These are phyloP conservation scores for Sclerurus mexicanus DNA, from an alignment of 2,113 vertebrate species.

Conservation along the genomic window DNA sequence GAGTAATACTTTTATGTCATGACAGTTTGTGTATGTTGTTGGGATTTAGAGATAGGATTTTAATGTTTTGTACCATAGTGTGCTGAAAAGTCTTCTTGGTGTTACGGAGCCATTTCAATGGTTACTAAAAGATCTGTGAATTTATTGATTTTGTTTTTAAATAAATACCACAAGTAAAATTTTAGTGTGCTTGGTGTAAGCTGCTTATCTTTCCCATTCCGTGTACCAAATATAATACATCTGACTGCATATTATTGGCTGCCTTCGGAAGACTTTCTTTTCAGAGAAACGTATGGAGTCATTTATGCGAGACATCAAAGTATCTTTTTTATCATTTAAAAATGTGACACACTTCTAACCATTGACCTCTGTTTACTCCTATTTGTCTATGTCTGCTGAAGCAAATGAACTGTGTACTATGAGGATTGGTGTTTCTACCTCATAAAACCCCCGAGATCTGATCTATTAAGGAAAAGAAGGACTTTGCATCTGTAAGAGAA, in stretches of 20 bases:
- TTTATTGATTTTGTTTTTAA: conserved; percentile 30
- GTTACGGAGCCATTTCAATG: not conserved
- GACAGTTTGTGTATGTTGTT: not conserved
- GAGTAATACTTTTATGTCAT: not conserved
- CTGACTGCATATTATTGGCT: not conserved
- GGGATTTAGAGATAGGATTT: not conserved
- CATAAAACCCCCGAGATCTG: not conserved
- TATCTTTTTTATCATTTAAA: conserved; percentile 47
- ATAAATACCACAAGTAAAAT: not conserved
- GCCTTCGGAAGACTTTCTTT: conserved; percentile 14
- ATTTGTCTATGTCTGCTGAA: not conserved
- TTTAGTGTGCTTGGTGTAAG: not conserved
- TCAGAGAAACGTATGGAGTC: not conserved
- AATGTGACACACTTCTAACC: not conserved
- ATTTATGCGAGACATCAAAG: not conserved
- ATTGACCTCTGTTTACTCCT: not conserved
- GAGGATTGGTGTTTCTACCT: not conserved
- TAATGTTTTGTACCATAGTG: not conserved
- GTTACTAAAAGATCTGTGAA: conserved; percentile 19
- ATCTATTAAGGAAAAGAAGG: not conserved
- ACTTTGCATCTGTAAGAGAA: not conserved
- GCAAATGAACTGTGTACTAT: not conserved
- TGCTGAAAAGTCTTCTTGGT: not conserved
- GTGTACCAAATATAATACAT: not conserved
- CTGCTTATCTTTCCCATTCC: not conserved